Base-by-base conservation (phyloP, 2,797 vertebrate species). In the Champsocephalus esox region DNA sequence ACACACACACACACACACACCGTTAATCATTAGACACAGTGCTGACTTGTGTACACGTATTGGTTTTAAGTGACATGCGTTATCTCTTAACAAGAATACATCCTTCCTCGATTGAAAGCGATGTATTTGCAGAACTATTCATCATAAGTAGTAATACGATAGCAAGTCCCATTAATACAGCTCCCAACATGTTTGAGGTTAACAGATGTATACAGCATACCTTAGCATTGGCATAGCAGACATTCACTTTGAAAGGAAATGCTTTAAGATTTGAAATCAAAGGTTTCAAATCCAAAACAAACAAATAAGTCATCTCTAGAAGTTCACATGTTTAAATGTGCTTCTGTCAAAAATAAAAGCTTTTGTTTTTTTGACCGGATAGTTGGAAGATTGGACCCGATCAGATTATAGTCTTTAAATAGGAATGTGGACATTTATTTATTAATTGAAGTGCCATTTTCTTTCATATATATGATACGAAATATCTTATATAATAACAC, bases 1-100 rank as follows among this genome's bases (percentile, higher is more conserved):
- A 68, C 59, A 19, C 51, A 68, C 59, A 19, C 51, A 68, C 59
- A 19, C 51, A 68, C 59, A 19, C 32, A 12, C 9, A 16, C 44
- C 45, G 62, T 50, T 56, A 28, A 57, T 67, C 12, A 32, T 63
- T 60, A 66, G 6, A 43, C 1, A 5, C 34, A 38, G 34, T 11
- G 3, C 34, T 63, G 12, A 50, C 13, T 28, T 52, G 13, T 57
- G 14, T 24, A 19, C 12, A 58, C n/a, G 5, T 52, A 43, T 24
- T 16, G 51, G n/a, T 50, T 50, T 9, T 17, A 19, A 13, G 9
- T 32, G 16, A 16, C 11, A 19, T 34, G 16, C 12, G 14, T 24
- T 16, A 14, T 19, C 41, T 12, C 3, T 5, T 41, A 12, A 21
- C 50, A 66, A 44, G 19, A 28, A 12, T 34, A 38, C 38, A 21